phyloP scores from a whole-genome alignment of 2,888 invertebrate genomes.

The Myathropa florea region DNA sequence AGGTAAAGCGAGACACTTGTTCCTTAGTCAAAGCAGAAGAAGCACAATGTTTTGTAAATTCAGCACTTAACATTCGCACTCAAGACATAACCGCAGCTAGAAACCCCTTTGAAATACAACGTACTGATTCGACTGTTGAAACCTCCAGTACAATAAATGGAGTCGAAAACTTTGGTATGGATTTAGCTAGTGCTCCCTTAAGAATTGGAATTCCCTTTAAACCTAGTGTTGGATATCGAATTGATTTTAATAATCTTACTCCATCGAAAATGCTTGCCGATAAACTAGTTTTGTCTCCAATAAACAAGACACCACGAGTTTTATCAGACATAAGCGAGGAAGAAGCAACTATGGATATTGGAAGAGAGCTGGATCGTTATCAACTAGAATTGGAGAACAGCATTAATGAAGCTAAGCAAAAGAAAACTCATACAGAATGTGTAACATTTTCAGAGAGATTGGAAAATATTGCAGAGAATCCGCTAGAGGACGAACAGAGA shows the following conservation, averaged over 20 bases:
- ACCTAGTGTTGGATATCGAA: constrained; percentile 78
- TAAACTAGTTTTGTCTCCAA: constrained; percentile 78
- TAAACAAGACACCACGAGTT: constrained; percentile 70
- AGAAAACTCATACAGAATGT: constrained; percentile 72
- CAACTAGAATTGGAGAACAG: constrained; percentile 80
- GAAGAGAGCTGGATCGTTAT: constrained; percentile 79
- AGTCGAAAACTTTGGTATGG: constrained; percentile 73
- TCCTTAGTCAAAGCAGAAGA: constrained; percentile 18
- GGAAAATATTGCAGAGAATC: constrained; percentile 70
- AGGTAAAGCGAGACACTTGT: constrained; percentile 74
- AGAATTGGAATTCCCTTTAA: constrained; percentile 78
- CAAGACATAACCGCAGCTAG: constrained; percentile 75
- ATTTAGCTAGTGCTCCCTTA: constrained; percentile 73
- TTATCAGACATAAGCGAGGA: constrained; percentile 78
- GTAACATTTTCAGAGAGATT: constrained; percentile 39
- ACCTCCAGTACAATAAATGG: constrained; percentile 56
- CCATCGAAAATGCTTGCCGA: constrained; percentile 78
- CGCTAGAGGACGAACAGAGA: constrained; percentile 72
- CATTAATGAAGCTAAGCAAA: constrained; percentile 80
- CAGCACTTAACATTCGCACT: constrained; percentile 77
- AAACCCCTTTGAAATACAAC: constrained; percentile 79
- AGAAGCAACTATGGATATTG: constrained; percentile 77
- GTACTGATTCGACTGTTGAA: constrained; percentile 68
- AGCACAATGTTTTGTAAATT: constrained; percentile 77
- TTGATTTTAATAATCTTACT: constrained; percentile 78